Percentiles rank a stretch among this genome's conserved stretches.
These are phyloP conservation scores for Miichthys miiuy DNA, from an alignment of 2,797 vertebrate genomes.

Conservation along the genomic window DNA sequence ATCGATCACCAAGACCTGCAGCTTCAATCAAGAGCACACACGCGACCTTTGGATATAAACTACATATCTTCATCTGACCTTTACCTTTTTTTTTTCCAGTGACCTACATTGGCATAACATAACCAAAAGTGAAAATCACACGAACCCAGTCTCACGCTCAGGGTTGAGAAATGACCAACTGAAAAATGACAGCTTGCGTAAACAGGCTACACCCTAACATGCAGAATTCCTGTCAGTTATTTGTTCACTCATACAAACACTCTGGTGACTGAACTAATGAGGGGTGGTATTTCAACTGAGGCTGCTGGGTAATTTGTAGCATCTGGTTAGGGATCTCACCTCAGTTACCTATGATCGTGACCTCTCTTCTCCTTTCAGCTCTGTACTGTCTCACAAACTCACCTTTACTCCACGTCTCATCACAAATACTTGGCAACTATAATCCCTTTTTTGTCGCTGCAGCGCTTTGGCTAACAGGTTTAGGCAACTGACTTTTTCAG, in stretches of 20 bases:
- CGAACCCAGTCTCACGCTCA: no score
- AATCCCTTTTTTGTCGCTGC: slow-evolving; percentile 26
- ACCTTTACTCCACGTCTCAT: neutral
- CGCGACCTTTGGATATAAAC: slow-evolving; percentile 44
- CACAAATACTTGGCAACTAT: neutral
- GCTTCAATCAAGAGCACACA: slow-evolving; percentile 7
- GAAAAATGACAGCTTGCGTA: slow-evolving; percentile 6
- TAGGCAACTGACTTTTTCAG: slow-evolving; percentile 19
- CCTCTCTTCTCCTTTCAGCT: neutral
- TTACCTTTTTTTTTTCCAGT: neutral
- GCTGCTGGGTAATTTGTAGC: slow-evolving; percentile 45
- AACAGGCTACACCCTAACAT: neutral
- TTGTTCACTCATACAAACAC: neutral
- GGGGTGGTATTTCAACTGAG: slow-evolving; percentile 29
- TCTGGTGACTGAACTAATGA: slow-evolving; percentile 14
- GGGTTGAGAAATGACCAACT: slow-evolving; percentile 26
- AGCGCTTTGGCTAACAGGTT: slow-evolving; percentile 31
- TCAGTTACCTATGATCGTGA: neutral
- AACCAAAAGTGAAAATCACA: slow-evolving; percentile 51
- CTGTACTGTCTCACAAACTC: neutral
- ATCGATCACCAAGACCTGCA: neutral
- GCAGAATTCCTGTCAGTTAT: neutral
- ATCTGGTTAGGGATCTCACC: slow-evolving; percentile 39
- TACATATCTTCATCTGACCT: neutral
- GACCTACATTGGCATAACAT: neutral